Base-by-base conservation (phyloP, 2,888 invertebrate genomes). In the Eilema depressum region DNA sequence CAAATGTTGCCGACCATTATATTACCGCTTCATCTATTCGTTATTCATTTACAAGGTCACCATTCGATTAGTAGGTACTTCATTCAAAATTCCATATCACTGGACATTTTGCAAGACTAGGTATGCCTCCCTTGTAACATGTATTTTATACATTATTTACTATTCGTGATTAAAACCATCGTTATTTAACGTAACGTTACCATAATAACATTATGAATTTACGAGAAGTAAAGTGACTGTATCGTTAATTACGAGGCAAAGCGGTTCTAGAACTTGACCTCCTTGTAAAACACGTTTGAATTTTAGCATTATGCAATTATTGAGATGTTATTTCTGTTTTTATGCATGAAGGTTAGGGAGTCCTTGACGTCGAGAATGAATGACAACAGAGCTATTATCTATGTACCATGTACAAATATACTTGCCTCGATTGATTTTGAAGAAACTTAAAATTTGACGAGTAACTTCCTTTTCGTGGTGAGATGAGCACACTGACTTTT, bases 211-310 rank as follows among this genome's bases (percentile, higher is more conserved):
- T 83, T 84, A 86, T 84, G 78, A 85, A 81, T 86, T 83, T 82
- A 83, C 81, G 66, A 77, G 72, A 75, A 82, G 73, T 79, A 83
- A 75, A 85, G 78, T 81, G 76, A 81, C 83, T 82, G 82, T 81
- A 70, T 80, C 71, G 72, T 85, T 85, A 83, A 84, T 85, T 81
- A 83, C 84, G 83, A 86, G 84, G 87, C 80, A 82, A 88, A 83
- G 83, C 79, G 81, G 85, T 84, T 86, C 86, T 87, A 89, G 91
- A 93, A 93, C 93, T 93, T 93, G 92, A 92, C 93, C 92, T 87
- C 91, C 88, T 92, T 92, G 76, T 75, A 81, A 85, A 91, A 90
- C 88, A 87, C 85, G 90, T 91, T 91, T 87, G 82, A 79, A 82
- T 87, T 89, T 89, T 86, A 86, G 86, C 85, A 82, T 91, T 88